Percentiles rank a stretch among this genome's conserved stretches.
These are phyloP conservation scores for Rhadinocentrus ornatus DNA, from an alignment of 2,797 vertebrate genomes.

Conservation along the genomic window DNA sequence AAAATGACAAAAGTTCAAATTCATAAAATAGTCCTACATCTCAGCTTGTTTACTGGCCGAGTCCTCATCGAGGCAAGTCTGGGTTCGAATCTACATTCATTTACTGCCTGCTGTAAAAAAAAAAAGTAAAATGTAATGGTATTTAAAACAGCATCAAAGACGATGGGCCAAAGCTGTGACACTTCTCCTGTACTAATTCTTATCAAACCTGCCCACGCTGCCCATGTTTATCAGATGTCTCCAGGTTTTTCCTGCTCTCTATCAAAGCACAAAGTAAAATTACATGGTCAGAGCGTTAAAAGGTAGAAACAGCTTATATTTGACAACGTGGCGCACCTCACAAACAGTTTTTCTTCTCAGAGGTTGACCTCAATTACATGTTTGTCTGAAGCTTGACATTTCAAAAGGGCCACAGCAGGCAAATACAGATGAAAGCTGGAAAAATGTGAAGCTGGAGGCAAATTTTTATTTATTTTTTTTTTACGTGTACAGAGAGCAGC, in stretches of 20 bases:
- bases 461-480: constrained; percentile 36
- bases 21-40: too few species aligned
- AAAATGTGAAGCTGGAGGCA: constrained; percentile 24
- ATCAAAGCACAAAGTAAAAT: constrained; percentile 48
- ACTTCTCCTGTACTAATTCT: not conserved
- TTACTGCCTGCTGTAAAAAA: too few species aligned
- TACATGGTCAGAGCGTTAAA: constrained; percentile 30
- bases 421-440: constrained; percentile 58
- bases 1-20: too few species aligned
- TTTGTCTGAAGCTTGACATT: constrained; percentile 75
- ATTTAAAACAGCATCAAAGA: not conserved
- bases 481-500: constrained; percentile 33
- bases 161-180: not conserved
- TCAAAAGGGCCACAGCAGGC: constrained; percentile 52
- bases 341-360: constrained; percentile 38
- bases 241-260: constrained; percentile 7
- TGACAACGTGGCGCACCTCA: constrained; percentile 14
- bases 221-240: constrained; percentile 26
- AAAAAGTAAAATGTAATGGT: not conserved
- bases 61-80: too few species aligned
- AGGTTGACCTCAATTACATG: constrained; percentile 72
- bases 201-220: constrained; percentile 20
- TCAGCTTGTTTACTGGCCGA: too few species aligned
- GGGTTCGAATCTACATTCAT: too few species aligned
- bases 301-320: constrained; percentile 22